Base-by-base conservation (phyloP, 2,797 vertebrate genomes). In the Rhynchotus rufescens region DNA sequence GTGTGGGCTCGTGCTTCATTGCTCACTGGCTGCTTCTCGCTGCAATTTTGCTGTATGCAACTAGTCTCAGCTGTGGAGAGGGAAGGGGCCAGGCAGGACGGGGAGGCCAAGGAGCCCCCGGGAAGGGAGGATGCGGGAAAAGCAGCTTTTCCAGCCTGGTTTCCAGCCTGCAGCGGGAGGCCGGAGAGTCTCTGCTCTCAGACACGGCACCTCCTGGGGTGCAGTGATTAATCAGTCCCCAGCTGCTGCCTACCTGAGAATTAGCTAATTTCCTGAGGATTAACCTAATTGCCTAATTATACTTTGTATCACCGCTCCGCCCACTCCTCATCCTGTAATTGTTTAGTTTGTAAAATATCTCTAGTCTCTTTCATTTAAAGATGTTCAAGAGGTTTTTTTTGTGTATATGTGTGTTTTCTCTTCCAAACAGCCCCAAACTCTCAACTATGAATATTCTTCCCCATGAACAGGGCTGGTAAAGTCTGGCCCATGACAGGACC, bases 241-340 rank as follows among this genome's bases (percentile, higher is more conserved):
- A 61, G 51, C 66, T 92, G 80, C 78, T 57, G 2, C 17, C 89
- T 94, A 81, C 89, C 85, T 91, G 93, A 77, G 83, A 89, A 80
- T 93, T 81, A 86, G 26, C 32, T 72, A 9, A 78, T 89, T 92
- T 90, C 69, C 80, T 75, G 34, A 94, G 72, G 74, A 83, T 85
- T 89, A 89, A 36, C 28, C 36, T 83, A 66, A 65, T 80, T 90
- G 72, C 71, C 84, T 90, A 77, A 78, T 94, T 72, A 68, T 67
- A 89, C 4, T 0, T 75, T 84, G n/a, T 57, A 77, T 38, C 5
- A 1, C 32, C 34, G 51, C 67, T 83, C 10, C 15, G 73, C 64
- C 65, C 0, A 1, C n/a, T 86, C 51, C 25, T 72, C 30, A 12
- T 44, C 68, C 19, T 28, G 61, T 69, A 42, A n/a, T 30, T 72